phyloP scores from a whole-genome alignment of 1,140 invertebrate species.

The Drosophila carrolli region DNA sequence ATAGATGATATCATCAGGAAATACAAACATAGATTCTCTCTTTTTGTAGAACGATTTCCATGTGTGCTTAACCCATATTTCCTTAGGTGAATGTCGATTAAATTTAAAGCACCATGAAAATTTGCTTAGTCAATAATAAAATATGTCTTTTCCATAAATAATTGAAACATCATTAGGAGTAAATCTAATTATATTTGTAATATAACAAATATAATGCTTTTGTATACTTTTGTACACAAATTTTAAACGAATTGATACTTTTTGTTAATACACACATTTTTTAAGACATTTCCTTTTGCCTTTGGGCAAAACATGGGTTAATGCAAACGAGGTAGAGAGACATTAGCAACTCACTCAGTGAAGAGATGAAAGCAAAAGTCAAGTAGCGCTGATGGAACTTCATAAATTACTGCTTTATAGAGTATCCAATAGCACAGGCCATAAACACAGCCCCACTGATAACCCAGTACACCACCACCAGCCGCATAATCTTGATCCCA shows the following conservation, averaged over 20 bases:
- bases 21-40: constrained; percentile 25
- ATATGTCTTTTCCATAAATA: no score
- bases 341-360: constrained; percentile 24
- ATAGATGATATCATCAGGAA: constrained; percentile 65
- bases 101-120: not conserved
- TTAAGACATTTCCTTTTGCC: no score
- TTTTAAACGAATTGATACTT: no score
- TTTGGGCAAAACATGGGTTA: constrained; percentile 12
- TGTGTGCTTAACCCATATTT: constrained; percentile 53
- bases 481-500: constrained; percentile 64
- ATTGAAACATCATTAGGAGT: no score
- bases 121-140: no score
- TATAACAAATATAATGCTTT: no score
- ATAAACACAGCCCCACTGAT: constrained; percentile 56
- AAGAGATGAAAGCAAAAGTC: constrained; percentile 54
- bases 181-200: no score
- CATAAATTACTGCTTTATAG: constrained; percentile 66
- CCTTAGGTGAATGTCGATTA: not conserved
- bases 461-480: constrained; percentile 34
- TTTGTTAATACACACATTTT: no score
- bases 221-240: no score
- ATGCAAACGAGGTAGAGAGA: not conserved
- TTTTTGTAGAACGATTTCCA: constrained; percentile 6
- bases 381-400: constrained; percentile 45
- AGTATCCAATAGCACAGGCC: constrained; percentile 66